These are phyloP conservation scores for Acanthurus tractus DNA, from an alignment of 2,797 vertebrate species.

Conservation along the genomic window DNA sequence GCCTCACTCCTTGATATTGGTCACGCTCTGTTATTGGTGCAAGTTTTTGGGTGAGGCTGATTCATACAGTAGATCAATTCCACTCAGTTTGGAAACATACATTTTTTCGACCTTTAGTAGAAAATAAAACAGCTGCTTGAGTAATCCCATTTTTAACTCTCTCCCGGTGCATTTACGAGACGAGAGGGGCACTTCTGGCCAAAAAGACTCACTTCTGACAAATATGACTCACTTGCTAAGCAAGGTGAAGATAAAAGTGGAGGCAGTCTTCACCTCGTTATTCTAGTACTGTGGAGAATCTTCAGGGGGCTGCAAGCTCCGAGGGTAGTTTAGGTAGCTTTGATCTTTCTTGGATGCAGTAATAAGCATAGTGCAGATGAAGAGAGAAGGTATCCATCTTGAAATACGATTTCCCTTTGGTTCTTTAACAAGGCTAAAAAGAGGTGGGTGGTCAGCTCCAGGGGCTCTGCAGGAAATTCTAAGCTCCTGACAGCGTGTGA, in stretches of 20 bases:
- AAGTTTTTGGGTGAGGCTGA: slow-evolving; percentile 45
- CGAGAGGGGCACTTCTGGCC: slow-evolving; percentile 48
- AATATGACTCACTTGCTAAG: slow-evolving; percentile 74
- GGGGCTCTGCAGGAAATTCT: slow-evolving; percentile 61
- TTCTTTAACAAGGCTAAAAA: slow-evolving; percentile 73
- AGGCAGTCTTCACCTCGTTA: slow-evolving; percentile 77
- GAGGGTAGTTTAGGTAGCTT: slow-evolving; percentile 81
- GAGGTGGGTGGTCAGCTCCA: slow-evolving; percentile 77
- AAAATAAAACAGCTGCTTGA: slow-evolving; percentile 29
- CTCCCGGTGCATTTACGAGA: slow-evolving; percentile 36
- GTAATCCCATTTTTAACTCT: slow-evolving; percentile 46
- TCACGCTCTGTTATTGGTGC: slow-evolving; percentile 71
- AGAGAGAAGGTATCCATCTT: slow-evolving; percentile 73
- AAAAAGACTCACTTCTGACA: slow-evolving; percentile 69
- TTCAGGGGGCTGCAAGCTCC: slow-evolving; percentile 68
- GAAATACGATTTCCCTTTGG: slow-evolving; percentile 76
- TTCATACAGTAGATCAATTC: slow-evolving; percentile 49
- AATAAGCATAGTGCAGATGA: slow-evolving; percentile 77
- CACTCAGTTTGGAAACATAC: slow-evolving; percentile 10
- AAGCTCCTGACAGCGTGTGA: slow-evolving; percentile 53
- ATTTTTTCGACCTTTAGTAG: not conserved
- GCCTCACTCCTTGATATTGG: slow-evolving; percentile 62
- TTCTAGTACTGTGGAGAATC: slow-evolving; percentile 78
- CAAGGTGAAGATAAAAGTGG: slow-evolving; percentile 79
- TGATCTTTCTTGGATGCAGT: slow-evolving; percentile 81